Evolutionary conservation across 2,888 invertebrate species (phyloP).

Genomic region (Drosophila lutescens): DNA sequence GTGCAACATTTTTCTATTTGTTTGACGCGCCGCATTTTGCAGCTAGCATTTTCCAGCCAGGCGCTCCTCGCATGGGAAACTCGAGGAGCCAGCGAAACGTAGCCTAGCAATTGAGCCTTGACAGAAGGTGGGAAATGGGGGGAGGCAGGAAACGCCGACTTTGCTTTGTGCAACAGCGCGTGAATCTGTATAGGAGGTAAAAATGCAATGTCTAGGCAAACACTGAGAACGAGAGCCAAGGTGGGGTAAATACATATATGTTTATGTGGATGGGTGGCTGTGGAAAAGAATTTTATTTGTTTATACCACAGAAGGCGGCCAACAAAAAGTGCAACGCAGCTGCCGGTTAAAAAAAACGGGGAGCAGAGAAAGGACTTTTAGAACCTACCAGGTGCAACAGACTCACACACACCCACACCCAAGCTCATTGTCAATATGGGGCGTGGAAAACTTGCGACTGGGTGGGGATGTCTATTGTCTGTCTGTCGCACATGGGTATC

Average conservation of each 20-base stretch:
- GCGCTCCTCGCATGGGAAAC: constrained; percentile 20
- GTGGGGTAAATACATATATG: constrained; percentile 3
- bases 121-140: constrained; percentile 18
- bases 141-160: constrained; percentile 66
- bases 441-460: constrained; percentile 30
- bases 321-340: constrained; percentile 70
- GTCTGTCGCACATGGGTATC: constrained; percentile 27
- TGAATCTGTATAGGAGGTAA: constrained; percentile 61
- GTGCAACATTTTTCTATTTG: constrained; percentile 59
- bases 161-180: constrained; percentile 81
- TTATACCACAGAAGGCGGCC: constrained; percentile 64
- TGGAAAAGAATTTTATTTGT: constrained; percentile 67
- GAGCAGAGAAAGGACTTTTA: constrained; percentile 18
- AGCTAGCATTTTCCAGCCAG: constrained; percentile 25
- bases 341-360: constrained; percentile 41
- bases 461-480: constrained; percentile 46
- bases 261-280: constrained; percentile 8
- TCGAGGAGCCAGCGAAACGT: constrained; percentile 45
- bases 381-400: constrained; percentile 39
- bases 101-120: constrained; percentile 55
- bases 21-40: constrained; percentile 48
- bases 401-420: constrained; percentile 28
- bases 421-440: constrained; percentile 64
- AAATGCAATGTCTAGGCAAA: constrained; percentile 68
- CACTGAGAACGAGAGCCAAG: constrained; percentile 23